Base-by-base conservation (phyloP, 2,113 vertebrate genomes). In the Saccopteryx bilineata region DNA sequence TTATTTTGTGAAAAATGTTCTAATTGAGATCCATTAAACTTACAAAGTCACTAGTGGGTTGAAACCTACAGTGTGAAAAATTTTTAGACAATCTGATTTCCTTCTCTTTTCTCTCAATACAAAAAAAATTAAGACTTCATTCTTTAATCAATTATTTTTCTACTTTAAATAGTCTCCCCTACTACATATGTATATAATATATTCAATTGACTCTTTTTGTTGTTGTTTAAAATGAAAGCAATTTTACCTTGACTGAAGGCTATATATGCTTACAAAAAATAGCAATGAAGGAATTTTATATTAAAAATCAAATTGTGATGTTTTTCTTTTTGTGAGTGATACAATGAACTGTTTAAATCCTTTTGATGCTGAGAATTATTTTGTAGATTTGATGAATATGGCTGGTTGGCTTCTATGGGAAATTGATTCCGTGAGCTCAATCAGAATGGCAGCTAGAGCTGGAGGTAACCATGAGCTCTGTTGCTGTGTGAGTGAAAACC, bases 291-390 rank as follows among this genome's bases (percentile, higher is more conserved):
- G 39, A 85, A 39, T 48, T 48, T 2, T 58, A 21, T 69, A 31
- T 33, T 71, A 80, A 78, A 60, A 88, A 71, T 1, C 8, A 74
- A 85, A 80, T 23, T 79, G 31, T 63, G 52, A 11, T 26, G 54
- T 56, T 74, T 93, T 93, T 56, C 14, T 86, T 10, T 33, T 82
- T 88, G 48, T 81, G 58, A 78, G n/a, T 28, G 33, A 81, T 89
- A 68, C 23, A 39, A 33, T 88, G 31, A 72, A 54, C 63, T 56
- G 54, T 89, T 91, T 93, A 56, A 80, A 78, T 79, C 87, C 88
- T 60, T 85, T 76, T 81, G 60, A 48, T 85, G 23, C 14, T 87
- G 46, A 71, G n/a, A 54, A 58, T 93, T 60, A 19, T 52, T 93
- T 83, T 93, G 17, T 76, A 81, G 78, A 90, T 54, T 66, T 82